phyloP scores from a whole-genome alignment of 30 jellyfish, hydroid and myxozoan genomes.

The Aurelia sp. region DNA sequence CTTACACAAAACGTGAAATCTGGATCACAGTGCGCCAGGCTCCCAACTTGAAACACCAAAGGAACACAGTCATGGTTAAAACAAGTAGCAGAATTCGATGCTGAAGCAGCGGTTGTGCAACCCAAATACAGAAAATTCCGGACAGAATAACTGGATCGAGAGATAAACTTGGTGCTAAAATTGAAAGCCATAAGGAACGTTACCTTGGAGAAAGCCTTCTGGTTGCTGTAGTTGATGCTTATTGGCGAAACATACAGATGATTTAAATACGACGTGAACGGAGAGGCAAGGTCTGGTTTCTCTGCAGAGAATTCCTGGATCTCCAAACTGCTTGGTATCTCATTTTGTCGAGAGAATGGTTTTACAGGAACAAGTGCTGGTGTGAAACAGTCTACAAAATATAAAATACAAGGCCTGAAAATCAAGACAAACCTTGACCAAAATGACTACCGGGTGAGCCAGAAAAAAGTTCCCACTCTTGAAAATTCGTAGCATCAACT shows the following conservation, averaged over 20 bases:
- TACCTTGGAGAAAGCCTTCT: conserved; percentile 79
- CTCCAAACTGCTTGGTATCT: conserved; percentile 80
- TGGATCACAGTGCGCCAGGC: too few species aligned
- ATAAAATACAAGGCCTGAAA: neutral
- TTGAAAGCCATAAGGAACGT: neutral
- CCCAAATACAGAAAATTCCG: too few species aligned
- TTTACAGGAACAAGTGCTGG: conserved; percentile 92
- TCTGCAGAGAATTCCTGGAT: conserved; percentile 81
- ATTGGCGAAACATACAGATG: conserved; percentile 84
- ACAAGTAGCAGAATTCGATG: too few species aligned
- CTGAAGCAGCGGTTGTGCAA: too few species aligned
- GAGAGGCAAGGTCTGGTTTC: conserved; percentile 74
- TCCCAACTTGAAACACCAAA: too few species aligned
- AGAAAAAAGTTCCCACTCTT: too few species aligned
- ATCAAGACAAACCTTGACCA: neutral
- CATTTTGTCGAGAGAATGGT: conserved; percentile 92
- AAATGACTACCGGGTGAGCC: too few species aligned
- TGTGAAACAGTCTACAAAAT: conserved; percentile 78
- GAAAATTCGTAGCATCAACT: too few species aligned
- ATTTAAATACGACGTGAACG: conserved; percentile 75
- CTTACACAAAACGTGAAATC: too few species aligned
- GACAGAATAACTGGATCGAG: too few species aligned
- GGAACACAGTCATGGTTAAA: too few species aligned
- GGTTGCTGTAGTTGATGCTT: conserved; percentile 79
- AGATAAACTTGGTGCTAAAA: too few species aligned